Percentiles rank a stretch among this genome's conserved stretches.
Evolutionary conservation across 2,113 vertebrate species (phyloP).

Genomic region (Engystomops pustulosus): DNA sequence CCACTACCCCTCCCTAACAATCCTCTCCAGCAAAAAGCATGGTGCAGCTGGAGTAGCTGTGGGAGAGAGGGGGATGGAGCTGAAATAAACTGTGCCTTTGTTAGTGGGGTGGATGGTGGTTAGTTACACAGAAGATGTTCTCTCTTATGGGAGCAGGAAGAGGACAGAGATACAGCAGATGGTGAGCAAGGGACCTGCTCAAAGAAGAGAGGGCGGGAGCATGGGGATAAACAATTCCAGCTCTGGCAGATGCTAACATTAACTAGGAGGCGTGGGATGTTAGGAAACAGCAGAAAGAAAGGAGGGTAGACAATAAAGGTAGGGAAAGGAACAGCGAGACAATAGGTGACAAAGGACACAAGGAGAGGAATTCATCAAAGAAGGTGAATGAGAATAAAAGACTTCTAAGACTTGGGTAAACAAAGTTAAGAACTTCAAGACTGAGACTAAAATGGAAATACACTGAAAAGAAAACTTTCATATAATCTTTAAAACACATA

Average conservation of each 20-base stretch:
- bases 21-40: not conserved
- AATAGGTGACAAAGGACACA: conserved; percentile 7
- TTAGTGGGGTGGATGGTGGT: conserved; percentile 22
- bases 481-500: too few relatives aligned
- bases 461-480: too few relatives aligned
- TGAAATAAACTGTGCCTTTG: conserved; percentile 45
- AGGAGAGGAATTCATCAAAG: conserved; percentile 6
- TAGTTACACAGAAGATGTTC: conserved; percentile 38
- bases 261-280: conserved; percentile 13
- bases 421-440: not conserved
- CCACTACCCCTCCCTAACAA: not conserved
- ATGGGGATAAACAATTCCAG: conserved; percentile 42
- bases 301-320: conserved; percentile 7
- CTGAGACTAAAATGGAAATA: not conserved
- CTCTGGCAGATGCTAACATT: conserved; percentile 49
- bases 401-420: not conserved
- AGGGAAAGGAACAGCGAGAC: not conserved
- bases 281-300: not conserved
- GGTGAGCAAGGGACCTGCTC: conserved; percentile 46
- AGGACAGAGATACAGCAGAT: conserved; percentile 53
- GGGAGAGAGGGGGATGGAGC: conserved; percentile 44
- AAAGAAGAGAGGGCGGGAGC: conserved; percentile 22
- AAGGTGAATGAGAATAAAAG: not conserved
- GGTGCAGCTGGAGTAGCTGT: conserved; percentile 39
- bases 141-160: conserved; percentile 48